Conservation (phyloP, 53 echinoderm and acorn worm species). For the Crossaster papposus region DNA sequence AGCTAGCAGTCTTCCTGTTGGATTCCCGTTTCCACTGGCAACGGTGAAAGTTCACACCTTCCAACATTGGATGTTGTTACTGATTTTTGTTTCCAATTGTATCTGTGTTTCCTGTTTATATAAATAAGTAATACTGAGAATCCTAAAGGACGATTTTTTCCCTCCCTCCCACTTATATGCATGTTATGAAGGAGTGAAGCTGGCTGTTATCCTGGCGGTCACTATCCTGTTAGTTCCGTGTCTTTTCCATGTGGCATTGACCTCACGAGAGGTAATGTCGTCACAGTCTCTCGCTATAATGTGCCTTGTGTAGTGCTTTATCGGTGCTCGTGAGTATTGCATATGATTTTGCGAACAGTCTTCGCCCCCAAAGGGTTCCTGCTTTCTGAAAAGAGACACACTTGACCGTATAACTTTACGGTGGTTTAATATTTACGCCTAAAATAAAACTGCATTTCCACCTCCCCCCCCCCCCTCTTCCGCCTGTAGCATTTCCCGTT, state of each 20-base stretch:
- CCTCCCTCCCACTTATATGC: neutral
- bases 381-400: constrained; percentile 35
- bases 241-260: neutral
- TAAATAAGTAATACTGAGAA: neutral
- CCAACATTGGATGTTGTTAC: neutral
- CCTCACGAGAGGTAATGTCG: neutral
- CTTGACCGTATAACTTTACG: neutral
- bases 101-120: neutral
- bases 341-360: neutral
- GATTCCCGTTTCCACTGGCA: neutral
- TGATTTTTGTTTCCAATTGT: neutral
- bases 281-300: neutral
- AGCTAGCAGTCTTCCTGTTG: neutral
- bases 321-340: constrained; percentile 8
- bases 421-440: constrained; percentile 25
- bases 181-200: neutral
- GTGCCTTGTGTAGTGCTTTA: neutral
- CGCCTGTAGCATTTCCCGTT: constrained; percentile 32
- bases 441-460: constrained; percentile 1
- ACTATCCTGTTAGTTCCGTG: neutral
- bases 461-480: neutral
- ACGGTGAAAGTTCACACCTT: neutral
- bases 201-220: neutral
- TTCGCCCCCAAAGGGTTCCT: constrained; percentile 38
- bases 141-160: neutral